A percentile compares a stretch with the other conserved stretches of the same genome.
phyloP scores from a whole-genome alignment of 1,140 invertebrate species.

The Nephila pilipes region DNA sequence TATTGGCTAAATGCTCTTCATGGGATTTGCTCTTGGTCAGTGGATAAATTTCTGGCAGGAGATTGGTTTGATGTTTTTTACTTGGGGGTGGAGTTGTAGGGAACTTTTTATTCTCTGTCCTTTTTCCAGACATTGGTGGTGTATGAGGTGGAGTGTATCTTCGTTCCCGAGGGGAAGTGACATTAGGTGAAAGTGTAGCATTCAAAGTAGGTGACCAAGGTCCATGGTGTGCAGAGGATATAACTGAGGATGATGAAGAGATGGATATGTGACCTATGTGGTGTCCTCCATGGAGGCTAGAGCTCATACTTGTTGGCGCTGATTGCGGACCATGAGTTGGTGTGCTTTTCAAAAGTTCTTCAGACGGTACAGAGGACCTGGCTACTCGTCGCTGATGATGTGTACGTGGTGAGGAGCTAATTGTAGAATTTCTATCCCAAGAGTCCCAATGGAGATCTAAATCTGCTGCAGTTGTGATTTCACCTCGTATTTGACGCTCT shows the following conservation, averaged over 20 bases:
- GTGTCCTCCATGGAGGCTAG: conserved; percentile 77
- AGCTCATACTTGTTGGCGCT: conserved; percentile 77
- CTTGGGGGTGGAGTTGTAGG: conserved; percentile 90
- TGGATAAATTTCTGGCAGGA: conserved; percentile 84
- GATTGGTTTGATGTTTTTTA: conserved; percentile 86
- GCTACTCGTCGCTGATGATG: conserved; percentile 82
- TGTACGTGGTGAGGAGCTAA: conserved; percentile 85
- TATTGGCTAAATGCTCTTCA: conserved; percentile 91
- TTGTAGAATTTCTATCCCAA: conserved; percentile 86
- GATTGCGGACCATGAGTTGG: conserved; percentile 78
- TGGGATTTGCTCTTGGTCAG: conserved; percentile 95
- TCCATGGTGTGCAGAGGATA: conserved; percentile 74
- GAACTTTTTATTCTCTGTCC: conserved; percentile 83
- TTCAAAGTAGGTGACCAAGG: conserved; percentile 79
- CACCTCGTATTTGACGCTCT: conserved; percentile 86
- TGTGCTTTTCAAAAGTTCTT: conserved; percentile 83
- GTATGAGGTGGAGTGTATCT: conserved; percentile 85
- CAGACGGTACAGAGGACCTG: conserved; percentile 84
- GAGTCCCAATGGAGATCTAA: conserved; percentile 94
- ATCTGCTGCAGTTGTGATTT: conserved; percentile 83
- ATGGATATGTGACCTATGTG: conserved; percentile 76
- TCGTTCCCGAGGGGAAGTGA: conserved; percentile 79
- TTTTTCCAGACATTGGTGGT: conserved; percentile 82
- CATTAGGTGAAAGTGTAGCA: conserved; percentile 78
- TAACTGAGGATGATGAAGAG: conserved; percentile 75